Base-by-base conservation (phyloP, 37 sponge, comb jelly and placozoan genomes). In the Hormiphora californensis region DNA sequence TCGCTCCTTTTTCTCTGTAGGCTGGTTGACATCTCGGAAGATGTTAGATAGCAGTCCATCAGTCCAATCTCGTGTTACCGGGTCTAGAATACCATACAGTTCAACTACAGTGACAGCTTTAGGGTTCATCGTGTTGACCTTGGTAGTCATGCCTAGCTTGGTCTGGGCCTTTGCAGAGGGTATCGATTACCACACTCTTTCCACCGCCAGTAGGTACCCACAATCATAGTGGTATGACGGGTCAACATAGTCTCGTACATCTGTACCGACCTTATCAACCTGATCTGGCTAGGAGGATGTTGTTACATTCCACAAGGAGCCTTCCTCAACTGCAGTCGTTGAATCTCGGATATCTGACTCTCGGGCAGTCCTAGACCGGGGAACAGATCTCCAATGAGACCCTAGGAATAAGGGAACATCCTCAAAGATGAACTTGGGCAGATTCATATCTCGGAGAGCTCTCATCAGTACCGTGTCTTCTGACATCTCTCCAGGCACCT, bases 381-480 rank as follows among this genome's bases (percentile, higher is more conserved):
- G 63, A 98, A 98, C 85, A 98, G 92, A 88, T 98, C 99, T 15
- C 90, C 91, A 63, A 98, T 98, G 27, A 98, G 91, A 19, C 99
- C 99, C n/a, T 41, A 94, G 91, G 86, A 98, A 98, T 4, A 98
- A 93, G 19, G 99, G 99, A 35, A 94, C 95, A 87, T 98, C 99
- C 86, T 98, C 99, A 88, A 94, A 98, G 32, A 98, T 92, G 91
- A 98, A 98, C 91, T 98, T 98, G 41, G 99, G 99, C n/a, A 98
- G 85, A 85, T 98, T 98, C 99, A 98, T 98, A 87, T 98, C 99
- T 41, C 99, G 94, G 8, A 98, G 93, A 32, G 99, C 99, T 62
- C 99, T 89, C 99, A 98, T 98, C 44, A 98, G 88, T 39, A 98
- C 99, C 68, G 95, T 90, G 85, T 98, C 99, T 90, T 95, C 54